phyloP scores from a whole-genome alignment of 2,797 vertebrate species.

The Okamejei kenojei region DNA sequence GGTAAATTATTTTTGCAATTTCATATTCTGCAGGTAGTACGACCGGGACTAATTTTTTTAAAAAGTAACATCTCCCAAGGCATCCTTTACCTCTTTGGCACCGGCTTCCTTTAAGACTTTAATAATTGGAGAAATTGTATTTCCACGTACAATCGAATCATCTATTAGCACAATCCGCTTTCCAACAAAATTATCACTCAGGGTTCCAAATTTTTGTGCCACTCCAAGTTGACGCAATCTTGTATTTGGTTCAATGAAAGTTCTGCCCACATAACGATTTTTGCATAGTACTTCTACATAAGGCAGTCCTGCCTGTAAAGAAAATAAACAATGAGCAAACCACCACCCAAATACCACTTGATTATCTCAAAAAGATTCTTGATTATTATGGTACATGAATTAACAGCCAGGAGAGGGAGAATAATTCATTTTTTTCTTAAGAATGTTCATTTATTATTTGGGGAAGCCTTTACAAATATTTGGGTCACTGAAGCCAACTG shows the following conservation, averaged over 20 bases:
- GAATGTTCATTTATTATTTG: background rate
- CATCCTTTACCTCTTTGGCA: constrained; percentile 74
- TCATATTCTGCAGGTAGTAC: background rate
- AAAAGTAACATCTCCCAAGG: background rate
- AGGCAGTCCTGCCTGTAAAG: constrained; percentile 75
- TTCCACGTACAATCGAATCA: constrained; percentile 94
- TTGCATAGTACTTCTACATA: constrained; percentile 95
- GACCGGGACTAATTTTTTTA: background rate
- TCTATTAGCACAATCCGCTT: constrained; percentile 90
- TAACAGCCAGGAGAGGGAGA: background rate
- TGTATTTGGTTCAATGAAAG: constrained; percentile 94
- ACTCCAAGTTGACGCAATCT: constrained; percentile 90
- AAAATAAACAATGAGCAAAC: background rate
- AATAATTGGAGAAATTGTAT: constrained; percentile 96
- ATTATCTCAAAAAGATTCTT: no score
- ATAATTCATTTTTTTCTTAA: background rate
- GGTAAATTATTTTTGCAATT: background rate
- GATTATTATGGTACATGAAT: background rate
- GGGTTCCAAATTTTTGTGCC: constrained; percentile 93
- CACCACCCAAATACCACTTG: background rate
- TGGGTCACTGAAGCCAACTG: no score
- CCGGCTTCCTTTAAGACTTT: constrained; percentile 92
- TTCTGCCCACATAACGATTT: constrained; percentile 92
- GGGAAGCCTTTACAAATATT: background rate
- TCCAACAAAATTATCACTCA: constrained; percentile 91